Evolutionary conservation across 2,113 vertebrate genomes (phyloP), one percentile per base, ranked within the genome.

Genomic region (Eidolon helvum): DNA sequence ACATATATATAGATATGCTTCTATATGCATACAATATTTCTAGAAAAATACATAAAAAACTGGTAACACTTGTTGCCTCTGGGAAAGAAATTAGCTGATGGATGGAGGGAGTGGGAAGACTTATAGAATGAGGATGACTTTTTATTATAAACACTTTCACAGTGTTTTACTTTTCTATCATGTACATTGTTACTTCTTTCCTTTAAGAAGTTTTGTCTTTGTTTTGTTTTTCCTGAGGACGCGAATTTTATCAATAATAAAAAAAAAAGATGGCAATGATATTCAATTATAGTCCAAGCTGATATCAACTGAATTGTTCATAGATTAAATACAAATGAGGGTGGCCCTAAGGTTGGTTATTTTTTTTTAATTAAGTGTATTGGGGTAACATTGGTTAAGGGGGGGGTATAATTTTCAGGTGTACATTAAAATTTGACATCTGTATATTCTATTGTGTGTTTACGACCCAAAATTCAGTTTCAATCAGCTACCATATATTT

Each of bases 221-320:
- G 55, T 68, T 96, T 91, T 91, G 2, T 57, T 86, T 95, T 50
- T 16, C 79, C 79, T 90, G 28, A 35, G 53, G 71, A 96, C 14
- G 38, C 7, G 87, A 84, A 66, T 57, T 72, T 90, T 50, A 78
- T 74, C 88, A 77, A 86, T 87, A 35, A 93, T 87, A 95, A 79
- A 85, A 86, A 83, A 86, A 85, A 86, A 83, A 86, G 82, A 78
- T 61, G 45, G 10, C 40, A 57, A 19, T 80, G 43, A 63, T 15
- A 57, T 15, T 35, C 28, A 45, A 11, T 9, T 35, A 35, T 24
- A 45, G 65, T 71, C 15, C 45, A 24, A 84, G 38, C 14, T 87
- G 80, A 63, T 43, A 33, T 74, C 85, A 48, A n/a, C 68, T 53
- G 79, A 33, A 55, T 68, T 96, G 30, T 40, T 38, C 2, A 16